These are phyloP conservation scores for Chesias legatella DNA, from an alignment of 2,888 invertebrate genomes.

Conservation along the genomic window DNA sequence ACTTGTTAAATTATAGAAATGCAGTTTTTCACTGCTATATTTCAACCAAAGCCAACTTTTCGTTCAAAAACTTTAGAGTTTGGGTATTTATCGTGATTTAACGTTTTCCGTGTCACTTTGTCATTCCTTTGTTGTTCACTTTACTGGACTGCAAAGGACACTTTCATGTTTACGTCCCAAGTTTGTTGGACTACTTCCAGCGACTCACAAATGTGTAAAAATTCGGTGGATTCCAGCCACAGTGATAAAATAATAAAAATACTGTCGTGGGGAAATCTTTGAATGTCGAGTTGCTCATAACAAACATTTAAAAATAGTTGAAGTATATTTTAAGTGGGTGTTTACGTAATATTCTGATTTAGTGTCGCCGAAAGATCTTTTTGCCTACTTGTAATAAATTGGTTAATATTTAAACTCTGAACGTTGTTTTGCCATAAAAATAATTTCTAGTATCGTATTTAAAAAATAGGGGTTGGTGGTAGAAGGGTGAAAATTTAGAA, in stretches of 20 bases:
- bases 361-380: too few species aligned
- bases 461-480: too few species aligned
- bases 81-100: conserved; percentile 1
- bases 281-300: conserved; percentile 3
- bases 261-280: conserved; percentile 29
- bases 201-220: conserved; percentile 41
- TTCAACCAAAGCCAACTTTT: too few species aligned
- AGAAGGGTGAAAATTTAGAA: too few species aligned
- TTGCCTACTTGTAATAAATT: too few species aligned
- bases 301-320: background rate
- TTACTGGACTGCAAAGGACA: conserved; percentile 49
- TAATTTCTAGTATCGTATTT: too few species aligned
- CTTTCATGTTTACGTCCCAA: conserved; percentile 56
- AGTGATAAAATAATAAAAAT: conserved; percentile 46
- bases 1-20: too few species aligned
- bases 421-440: too few species aligned
- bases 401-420: too few species aligned
- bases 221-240: conserved; percentile 51
- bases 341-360: too few species aligned
- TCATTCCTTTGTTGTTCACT: conserved; percentile 28
- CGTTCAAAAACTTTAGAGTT: conserved; percentile 2
- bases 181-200: conserved; percentile 67
- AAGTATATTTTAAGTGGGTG: too few species aligned
- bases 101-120: conserved; percentile 13
- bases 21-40: too few species aligned